Percentiles rank a stretch among this genome's conserved stretches.
These are phyloP conservation scores for Petrocephalus microphthalmus DNA, from an alignment of 2,113 vertebrate genomes.

Conservation along the genomic window DNA sequence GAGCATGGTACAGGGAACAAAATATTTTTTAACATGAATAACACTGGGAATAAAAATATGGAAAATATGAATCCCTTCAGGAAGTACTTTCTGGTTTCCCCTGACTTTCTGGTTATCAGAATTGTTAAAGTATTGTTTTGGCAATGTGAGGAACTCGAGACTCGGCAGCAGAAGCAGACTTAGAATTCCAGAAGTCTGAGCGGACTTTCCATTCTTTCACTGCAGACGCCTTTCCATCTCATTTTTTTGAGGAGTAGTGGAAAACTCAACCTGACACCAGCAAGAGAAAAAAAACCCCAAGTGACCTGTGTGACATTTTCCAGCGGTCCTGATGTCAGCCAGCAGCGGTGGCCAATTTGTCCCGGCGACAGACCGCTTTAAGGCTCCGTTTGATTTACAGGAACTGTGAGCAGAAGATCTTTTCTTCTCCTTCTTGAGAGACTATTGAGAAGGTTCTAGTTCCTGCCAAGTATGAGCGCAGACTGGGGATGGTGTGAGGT, in stretches of 20 bases:
- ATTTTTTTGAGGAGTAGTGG: conserved; percentile 46
- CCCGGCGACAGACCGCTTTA: conserved; percentile 23
- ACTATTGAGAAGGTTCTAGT: conserved; percentile 16
- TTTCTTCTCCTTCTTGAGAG: conserved; percentile 17
- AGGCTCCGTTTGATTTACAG: conserved; percentile 35
- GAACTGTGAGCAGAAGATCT: conserved; percentile 29
- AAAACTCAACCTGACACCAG: conserved; percentile 52
- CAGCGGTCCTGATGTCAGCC: conserved; percentile 49
- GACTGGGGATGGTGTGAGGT: background rate
- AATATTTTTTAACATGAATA: background rate
- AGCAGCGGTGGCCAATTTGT: conserved; percentile 46
- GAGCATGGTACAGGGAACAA: background rate
- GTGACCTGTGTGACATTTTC: conserved; percentile 62
- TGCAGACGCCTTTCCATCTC: conserved; percentile 51
- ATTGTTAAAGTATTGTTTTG: conserved; percentile 22
- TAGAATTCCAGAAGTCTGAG: conserved; percentile 40
- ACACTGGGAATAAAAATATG: background rate
- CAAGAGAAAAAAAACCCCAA: conserved; percentile 54
- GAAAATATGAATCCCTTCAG: conserved; percentile 15
- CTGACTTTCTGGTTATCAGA: conserved; percentile 2
- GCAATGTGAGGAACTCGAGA: background rate
- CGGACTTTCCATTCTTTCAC: conserved; percentile 53
- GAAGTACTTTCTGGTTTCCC: conserved; percentile 10
- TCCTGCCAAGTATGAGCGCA: background rate
- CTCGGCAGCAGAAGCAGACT: conserved; percentile 28